Conservation (phyloP, 2,888 invertebrate genomes). For the Tortrix viridana region DNA sequence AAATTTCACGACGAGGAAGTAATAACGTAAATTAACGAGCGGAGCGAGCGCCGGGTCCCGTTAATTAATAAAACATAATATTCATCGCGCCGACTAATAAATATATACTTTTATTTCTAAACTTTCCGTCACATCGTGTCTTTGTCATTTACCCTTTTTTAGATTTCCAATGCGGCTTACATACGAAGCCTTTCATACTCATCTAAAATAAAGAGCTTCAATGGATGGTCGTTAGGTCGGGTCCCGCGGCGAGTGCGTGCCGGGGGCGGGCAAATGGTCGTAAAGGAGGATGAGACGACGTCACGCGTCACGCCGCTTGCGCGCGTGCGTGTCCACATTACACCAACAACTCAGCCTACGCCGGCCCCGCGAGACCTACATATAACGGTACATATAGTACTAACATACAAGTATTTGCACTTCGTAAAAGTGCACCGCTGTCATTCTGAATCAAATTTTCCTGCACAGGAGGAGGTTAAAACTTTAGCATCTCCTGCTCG, state of each 20-base stretch:
- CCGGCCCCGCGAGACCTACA: no score
- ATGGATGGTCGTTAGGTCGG: not conserved
- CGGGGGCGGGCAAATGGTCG: not conserved
- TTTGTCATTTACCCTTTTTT: not conserved
- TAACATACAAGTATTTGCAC: not conserved
- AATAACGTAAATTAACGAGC: conserved; percentile 32
- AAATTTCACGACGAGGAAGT: conserved; percentile 29
- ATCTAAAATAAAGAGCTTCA: not conserved
- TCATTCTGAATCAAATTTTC: conserved; percentile 13
- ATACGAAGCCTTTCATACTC: not conserved
- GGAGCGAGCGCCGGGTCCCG: conserved; percentile 12
- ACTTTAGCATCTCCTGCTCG: conserved; percentile 8
- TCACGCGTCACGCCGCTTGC: not conserved
- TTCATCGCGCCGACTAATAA: conserved; percentile 29
- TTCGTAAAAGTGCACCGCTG: conserved; percentile 8
- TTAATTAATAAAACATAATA: conserved; percentile 37
- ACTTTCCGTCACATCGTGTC: not conserved
- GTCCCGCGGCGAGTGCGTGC: not conserved
- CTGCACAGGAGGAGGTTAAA: conserved; percentile 1
- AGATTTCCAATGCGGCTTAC: not conserved
- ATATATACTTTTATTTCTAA: conserved; percentile 18
- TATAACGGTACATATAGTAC: no score
- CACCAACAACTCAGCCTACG: no score
- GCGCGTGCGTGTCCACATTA: not conserved
- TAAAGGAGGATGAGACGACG: not conserved